Conservation (phyloP, 2,113 vertebrate genomes). For the Chlamydotis undulata region DNA sequence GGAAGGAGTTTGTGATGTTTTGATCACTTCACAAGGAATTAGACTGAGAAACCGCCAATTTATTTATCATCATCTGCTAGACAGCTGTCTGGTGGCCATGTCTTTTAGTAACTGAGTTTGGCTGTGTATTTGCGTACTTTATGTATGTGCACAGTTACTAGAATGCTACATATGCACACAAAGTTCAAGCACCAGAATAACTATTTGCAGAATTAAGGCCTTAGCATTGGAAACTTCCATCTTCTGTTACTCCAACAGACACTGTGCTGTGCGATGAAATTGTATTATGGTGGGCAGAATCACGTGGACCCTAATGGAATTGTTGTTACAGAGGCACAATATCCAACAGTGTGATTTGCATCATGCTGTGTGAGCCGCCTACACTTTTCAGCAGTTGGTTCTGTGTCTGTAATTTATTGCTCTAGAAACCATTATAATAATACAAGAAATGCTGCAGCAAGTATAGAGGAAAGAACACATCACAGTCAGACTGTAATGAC, state of each 20-base stretch:
- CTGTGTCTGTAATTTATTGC: slow-evolving; percentile 71
- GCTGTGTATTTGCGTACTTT: neutral
- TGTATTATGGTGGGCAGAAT: neutral
- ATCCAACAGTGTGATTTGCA: slow-evolving; percentile 47
- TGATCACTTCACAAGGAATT: neutral
- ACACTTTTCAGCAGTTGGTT: slow-evolving; percentile 64
- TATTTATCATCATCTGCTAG: neutral
- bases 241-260: neutral
- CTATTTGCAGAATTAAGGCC: neutral
- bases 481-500: slow-evolving; percentile 72
- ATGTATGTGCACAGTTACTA: neutral
- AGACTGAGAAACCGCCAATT: neutral
- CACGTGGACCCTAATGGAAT: slow-evolving; percentile 23
- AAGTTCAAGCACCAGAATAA: neutral
- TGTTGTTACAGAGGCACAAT: slow-evolving; percentile 37
- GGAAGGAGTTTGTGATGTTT: neutral
- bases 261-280: neutral
- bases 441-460: slow-evolving; percentile 65
- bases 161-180: fast-evolving
- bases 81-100: neutral
- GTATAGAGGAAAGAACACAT: slow-evolving; percentile 66
- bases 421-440: slow-evolving; percentile 74
- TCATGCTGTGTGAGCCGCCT: slow-evolving; percentile 63
- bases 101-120: neutral
- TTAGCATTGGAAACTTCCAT: neutral